These are phyloP conservation scores for Esox masquinongy DNA, from an alignment of 2,797 vertebrate species.

Conservation along the genomic window DNA sequence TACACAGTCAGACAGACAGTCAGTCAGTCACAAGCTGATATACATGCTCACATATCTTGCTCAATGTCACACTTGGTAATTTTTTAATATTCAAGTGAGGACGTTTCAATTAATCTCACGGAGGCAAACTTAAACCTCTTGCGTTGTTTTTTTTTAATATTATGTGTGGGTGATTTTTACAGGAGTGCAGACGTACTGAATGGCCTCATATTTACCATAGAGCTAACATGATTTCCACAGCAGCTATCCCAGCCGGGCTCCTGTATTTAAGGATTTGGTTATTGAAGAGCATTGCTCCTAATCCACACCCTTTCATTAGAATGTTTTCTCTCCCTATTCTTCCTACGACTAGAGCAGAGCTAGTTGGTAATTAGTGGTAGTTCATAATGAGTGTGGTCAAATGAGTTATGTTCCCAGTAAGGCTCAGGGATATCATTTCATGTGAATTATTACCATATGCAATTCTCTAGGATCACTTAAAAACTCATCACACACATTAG, in stretches of 20 bases:
- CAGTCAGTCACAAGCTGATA: too few species aligned
- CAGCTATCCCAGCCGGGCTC: slow-evolving; percentile 2
- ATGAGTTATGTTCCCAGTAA: slow-evolving; percentile 50
- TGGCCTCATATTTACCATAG: slow-evolving; percentile 13
- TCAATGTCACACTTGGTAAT: background rate
- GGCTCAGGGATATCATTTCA: slow-evolving; percentile 63
- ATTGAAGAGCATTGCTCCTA: slow-evolving; percentile 30
- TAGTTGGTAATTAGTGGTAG: slow-evolving; percentile 52
- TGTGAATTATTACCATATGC: slow-evolving; percentile 62
- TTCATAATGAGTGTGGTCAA: slow-evolving; percentile 60
- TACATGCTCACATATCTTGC: background rate
- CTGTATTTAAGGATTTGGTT: slow-evolving; percentile 34
- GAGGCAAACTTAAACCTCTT: slow-evolving; percentile 59
- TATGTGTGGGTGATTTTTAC: slow-evolving; percentile 33
- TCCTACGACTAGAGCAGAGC: slow-evolving; percentile 34
- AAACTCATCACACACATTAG: slow-evolving; percentile 52
- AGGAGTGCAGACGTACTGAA: slow-evolving; percentile 22
- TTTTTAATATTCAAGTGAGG: background rate
- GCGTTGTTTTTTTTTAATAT: slow-evolving; percentile 20
- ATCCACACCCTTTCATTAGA: slow-evolving; percentile 41
- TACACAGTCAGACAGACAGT: too few species aligned
- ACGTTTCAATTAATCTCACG: slow-evolving; percentile 15
- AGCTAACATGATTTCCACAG: slow-evolving; percentile 29
- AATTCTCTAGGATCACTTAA: slow-evolving; percentile 54
- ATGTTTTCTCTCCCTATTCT: slow-evolving; percentile 36